phyloP scores from a whole-genome alignment of 2,113 vertebrate genomes.

The Lepisosteus osseus region DNA sequence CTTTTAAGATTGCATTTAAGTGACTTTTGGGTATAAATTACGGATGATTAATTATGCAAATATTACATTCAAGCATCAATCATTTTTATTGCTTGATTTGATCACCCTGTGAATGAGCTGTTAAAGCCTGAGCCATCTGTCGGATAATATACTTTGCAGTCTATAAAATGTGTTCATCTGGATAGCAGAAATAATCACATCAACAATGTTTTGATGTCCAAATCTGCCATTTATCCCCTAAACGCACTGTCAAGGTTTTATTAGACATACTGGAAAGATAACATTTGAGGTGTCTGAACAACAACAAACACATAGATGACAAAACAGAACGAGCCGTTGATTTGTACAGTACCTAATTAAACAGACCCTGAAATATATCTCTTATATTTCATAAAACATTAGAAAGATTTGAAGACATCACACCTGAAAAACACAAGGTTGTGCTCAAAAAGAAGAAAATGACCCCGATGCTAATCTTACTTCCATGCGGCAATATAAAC shows the following conservation, averaged over 20 bases:
- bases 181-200: slow-evolving; percentile 18
- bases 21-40: slow-evolving; percentile 1
- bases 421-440: too few species aligned
- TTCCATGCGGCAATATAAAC: not conserved
- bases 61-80: slow-evolving; percentile 2
- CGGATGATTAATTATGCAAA: slow-evolving; percentile 22
- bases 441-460: too few species aligned
- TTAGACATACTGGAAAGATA: too few species aligned
- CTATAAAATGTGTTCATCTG: not conserved
- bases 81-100: slow-evolving; percentile 25
- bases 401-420: too few species aligned
- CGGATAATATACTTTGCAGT: slow-evolving; percentile 4
- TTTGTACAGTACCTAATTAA: too few species aligned
- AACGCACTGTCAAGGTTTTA: not conserved
- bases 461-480: too few species aligned
- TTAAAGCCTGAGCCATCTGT: slow-evolving; percentile 18
- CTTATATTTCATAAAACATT: too few species aligned
- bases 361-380: too few species aligned
- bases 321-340: too few species aligned
- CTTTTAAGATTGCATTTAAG: too few species aligned
- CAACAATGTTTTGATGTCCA: not conserved
- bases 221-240: not conserved
- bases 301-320: too few species aligned
- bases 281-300: too few species aligned
- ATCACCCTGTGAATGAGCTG: slow-evolving; percentile 18